Conservation (phyloP, 2,888 invertebrate species). For the Oligia latruncula region DNA sequence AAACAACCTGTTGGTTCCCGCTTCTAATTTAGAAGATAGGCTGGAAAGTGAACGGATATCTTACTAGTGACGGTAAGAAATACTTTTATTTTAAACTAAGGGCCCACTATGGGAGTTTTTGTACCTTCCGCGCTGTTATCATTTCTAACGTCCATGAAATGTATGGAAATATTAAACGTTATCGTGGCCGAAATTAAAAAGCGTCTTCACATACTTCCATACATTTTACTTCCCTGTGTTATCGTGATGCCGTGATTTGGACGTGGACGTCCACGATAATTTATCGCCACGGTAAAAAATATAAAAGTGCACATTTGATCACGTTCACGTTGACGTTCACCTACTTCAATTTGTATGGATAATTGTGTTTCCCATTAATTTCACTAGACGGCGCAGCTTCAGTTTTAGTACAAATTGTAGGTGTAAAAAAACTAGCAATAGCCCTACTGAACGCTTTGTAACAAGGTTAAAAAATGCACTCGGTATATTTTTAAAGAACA, state of each 20-base stretch:
- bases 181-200: neutral
- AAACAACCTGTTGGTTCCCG: conserved; percentile 68
- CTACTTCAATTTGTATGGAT: too few species aligned
- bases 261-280: neutral
- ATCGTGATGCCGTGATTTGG: neutral
- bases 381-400: too few species aligned
- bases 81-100: conserved; percentile 2
- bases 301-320: neutral
- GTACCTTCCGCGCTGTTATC: neutral
- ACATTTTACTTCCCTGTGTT: neutral
- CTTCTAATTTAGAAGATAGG: conserved; percentile 58
- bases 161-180: neutral
- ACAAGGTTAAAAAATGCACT: too few species aligned
- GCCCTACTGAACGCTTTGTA: too few species aligned
- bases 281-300: neutral
- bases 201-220: neutral
- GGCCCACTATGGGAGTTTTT: neutral
- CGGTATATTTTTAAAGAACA: neutral
- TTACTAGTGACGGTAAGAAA: conserved; percentile 21
- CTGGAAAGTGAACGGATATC: conserved; percentile 46
- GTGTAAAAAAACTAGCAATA: too few species aligned
- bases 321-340: neutral
- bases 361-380: too few species aligned
- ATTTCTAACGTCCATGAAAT: neutral
- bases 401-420: too few species aligned